Evolutionary conservation across 2,113 vertebrate species (phyloP).

Genomic region (Otus sunia): DNA sequence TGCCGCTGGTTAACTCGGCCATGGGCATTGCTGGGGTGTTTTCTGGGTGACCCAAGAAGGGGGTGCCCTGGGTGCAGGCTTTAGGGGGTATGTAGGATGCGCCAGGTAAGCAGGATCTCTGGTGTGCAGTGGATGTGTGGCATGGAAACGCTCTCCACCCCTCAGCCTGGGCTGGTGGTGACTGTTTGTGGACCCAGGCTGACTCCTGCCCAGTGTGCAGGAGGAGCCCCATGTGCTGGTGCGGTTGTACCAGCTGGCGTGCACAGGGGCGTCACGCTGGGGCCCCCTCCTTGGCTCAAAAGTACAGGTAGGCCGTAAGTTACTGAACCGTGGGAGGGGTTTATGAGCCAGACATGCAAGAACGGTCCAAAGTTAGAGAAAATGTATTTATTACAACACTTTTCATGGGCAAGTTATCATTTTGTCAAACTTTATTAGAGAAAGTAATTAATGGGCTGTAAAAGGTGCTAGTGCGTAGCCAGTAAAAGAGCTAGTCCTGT

Average conservation of each 20-base stretch:
- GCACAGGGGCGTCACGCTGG: neutral
- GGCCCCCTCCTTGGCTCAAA: constrained; percentile 1
- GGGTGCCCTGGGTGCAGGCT: neutral
- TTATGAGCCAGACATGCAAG: constrained; percentile 80
- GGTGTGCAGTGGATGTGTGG: too few relatives aligned
- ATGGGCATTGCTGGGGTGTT: neutral
- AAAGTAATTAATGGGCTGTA: constrained; percentile 88
- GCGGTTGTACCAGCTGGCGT: neutral
- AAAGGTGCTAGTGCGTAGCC: constrained; percentile 84
- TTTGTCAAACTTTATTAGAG: constrained; percentile 89
- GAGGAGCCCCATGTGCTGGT: neutral
- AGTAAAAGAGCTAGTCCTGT: constrained; percentile 77
- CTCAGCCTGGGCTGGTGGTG: neutral
- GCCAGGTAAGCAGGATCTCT: neutral
- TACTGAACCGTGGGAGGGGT: constrained; percentile 72
- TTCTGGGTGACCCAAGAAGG: neutral
- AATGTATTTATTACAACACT: constrained; percentile 86
- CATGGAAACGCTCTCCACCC: neutral
- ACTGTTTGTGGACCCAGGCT: neutral
- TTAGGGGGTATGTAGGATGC: neutral
- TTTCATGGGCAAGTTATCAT: constrained; percentile 87
- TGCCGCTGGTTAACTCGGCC: neutral
- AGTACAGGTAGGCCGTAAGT: constrained; percentile 57
- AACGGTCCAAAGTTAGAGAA: constrained; percentile 77
- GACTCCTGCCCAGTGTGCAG: neutral